These are phyloP conservation scores for Actinia tenebrosa DNA, from an alignment of 64 coral and sea anemone genomes.

Conservation along the genomic window DNA sequence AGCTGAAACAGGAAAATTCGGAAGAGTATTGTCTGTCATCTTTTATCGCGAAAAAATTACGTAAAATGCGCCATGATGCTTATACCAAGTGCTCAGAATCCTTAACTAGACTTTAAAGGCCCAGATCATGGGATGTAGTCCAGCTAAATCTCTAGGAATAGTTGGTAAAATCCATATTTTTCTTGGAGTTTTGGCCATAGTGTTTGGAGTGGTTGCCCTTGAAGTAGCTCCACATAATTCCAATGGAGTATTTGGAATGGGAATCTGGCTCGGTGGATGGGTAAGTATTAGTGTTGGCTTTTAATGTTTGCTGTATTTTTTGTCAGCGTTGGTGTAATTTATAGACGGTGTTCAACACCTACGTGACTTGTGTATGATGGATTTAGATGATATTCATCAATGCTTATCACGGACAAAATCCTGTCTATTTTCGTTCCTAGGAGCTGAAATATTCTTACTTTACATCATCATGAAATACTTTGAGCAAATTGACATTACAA, in stretches of 20 bases:
- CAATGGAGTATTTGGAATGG: slow-evolving; percentile 43
- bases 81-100: background rate
- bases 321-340: too few species aligned
- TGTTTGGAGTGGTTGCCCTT: slow-evolving; percentile 21
- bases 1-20: background rate
- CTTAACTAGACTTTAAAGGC: background rate
- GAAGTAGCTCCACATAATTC: slow-evolving; percentile 12
- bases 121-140: slow-evolving; percentile 22
- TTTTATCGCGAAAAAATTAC: background rate
- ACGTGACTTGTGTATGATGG: too few species aligned
- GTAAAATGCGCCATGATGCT: background rate
- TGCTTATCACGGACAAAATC: too few species aligned
- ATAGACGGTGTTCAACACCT: too few species aligned
- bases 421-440: too few species aligned
- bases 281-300: background rate
- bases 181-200: slow-evolving; percentile 20
- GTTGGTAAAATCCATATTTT: slow-evolving; percentile 10
- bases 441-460: too few species aligned
- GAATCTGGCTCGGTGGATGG: slow-evolving; percentile 56
- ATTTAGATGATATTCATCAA: too few species aligned
- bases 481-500: too few species aligned
- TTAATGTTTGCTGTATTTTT: too few species aligned
- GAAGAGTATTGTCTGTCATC: background rate
- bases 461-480: too few species aligned
- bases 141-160: background rate